These are phyloP conservation scores for Meleagris gallopavo DNA, from an alignment of 2,113 vertebrate genomes.

Conservation along the genomic window DNA sequence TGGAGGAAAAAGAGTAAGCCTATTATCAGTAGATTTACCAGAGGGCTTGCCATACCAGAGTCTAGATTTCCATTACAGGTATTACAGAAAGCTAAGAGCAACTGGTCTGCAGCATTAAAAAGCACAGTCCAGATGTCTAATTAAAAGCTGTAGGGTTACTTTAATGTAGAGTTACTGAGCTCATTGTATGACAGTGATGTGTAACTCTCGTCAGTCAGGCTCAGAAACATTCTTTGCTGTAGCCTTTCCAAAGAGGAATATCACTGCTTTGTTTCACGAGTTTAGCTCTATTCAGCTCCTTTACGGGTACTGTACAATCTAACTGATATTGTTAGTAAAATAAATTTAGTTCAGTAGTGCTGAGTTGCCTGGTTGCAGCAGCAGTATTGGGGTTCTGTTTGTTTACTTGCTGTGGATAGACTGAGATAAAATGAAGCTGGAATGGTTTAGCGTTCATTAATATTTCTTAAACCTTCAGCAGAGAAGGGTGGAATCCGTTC, in stretches of 20 bases:
- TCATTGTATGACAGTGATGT: not conserved
- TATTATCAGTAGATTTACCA: slow-evolving; percentile 43
- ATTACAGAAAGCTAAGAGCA: slow-evolving; percentile 19
- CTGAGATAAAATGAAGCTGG: not conserved
- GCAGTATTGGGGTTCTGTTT: not conserved
- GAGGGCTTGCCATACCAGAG: not conserved
- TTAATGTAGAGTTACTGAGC: slow-evolving; percentile 11
- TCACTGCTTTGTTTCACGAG: not conserved
- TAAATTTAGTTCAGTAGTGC: not conserved
- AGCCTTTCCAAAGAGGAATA: not conserved
- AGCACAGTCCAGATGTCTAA: not conserved
- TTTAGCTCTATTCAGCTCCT: not conserved
- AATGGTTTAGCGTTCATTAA: not conserved
- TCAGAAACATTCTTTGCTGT: not conserved
- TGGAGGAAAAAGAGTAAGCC: slow-evolving; percentile 33
- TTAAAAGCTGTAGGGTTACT: slow-evolving; percentile 34
- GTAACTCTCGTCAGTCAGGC: not conserved
- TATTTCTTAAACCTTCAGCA: not conserved
- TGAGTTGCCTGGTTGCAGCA: not conserved
- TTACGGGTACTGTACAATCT: not conserved
- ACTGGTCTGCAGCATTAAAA: slow-evolving; percentile 1
- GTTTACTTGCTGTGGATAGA: not conserved
- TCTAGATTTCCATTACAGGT: not conserved
- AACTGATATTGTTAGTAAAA: not conserved
- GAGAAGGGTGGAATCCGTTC: not conserved